Conservation (phyloP, 2,888 invertebrate genomes). For the Eurytoma californica region DNA sequence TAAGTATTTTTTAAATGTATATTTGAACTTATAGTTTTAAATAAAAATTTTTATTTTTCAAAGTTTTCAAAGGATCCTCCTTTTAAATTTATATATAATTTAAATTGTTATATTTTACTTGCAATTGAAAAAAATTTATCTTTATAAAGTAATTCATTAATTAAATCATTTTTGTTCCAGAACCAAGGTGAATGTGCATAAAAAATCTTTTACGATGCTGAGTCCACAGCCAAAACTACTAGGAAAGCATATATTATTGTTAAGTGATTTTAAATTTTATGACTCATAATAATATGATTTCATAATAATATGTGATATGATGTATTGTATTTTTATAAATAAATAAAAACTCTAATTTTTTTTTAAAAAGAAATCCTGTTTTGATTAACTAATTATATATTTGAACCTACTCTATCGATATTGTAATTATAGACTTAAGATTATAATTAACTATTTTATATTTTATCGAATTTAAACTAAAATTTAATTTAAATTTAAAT, state of each 20-base stretch:
- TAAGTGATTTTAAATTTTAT: conserved; percentile 96
- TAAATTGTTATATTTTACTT: background rate
- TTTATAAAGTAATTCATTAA: background rate
- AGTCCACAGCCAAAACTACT: conserved; percentile 97
- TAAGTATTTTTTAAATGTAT: conserved; percentile 77
- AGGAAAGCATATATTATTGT: conserved; percentile 87
- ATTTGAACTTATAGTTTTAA: background rate
- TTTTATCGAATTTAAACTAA: too few relatives aligned
- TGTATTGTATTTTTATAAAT: conserved; percentile 25
- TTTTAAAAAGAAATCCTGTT: conserved; percentile 1
- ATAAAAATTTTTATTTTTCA: conserved; percentile 15
- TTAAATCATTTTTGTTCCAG: conserved; percentile 77
- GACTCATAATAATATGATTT: conserved; percentile 84
- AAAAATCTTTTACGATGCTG: conserved; percentile 91
- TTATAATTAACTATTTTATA: background rate
- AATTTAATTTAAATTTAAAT: conserved; percentile 5
- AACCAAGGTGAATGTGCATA: conserved; percentile 91
- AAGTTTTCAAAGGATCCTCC: background rate
- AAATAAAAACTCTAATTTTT: background rate
- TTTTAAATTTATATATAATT: conserved; percentile 24
- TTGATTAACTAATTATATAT: background rate
- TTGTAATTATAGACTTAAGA: too few relatives aligned
- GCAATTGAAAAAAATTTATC: conserved; percentile 15
- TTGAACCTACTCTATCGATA: background rate
- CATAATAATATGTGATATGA: background rate